Evolutionary conservation across 2,888 invertebrate species (phyloP).

Genomic region (Stratiomys singularior): DNA sequence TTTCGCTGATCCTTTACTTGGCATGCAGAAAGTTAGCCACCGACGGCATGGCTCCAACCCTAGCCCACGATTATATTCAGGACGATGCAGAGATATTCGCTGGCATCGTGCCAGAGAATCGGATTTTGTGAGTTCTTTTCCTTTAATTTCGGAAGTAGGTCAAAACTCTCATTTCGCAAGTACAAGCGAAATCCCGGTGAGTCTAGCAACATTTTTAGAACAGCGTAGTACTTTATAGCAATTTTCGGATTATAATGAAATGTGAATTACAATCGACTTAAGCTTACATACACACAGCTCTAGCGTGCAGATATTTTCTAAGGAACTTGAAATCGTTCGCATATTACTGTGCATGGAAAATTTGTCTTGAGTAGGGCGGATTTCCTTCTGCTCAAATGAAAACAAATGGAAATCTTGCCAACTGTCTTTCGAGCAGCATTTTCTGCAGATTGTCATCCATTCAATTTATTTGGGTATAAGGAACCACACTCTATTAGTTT

Average conservation of each 20-base stretch:
- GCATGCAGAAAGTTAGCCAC: not conserved
- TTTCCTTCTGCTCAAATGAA: too few relatives aligned
- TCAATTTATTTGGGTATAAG: too few relatives aligned
- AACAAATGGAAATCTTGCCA: too few relatives aligned
- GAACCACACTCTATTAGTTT: too few relatives aligned
- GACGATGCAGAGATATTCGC: slow-evolving; percentile 22
- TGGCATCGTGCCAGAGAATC: slow-evolving; percentile 28
- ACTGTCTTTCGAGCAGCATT: not conserved
- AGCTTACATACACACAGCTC: too few relatives aligned
- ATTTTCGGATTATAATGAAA: too few relatives aligned
- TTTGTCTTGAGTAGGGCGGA: too few relatives aligned
- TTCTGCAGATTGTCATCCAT: not conserved
- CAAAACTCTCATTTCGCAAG: slow-evolving; percentile 23
- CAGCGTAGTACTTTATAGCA: not conserved
- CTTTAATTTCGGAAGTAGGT: slow-evolving; percentile 32
- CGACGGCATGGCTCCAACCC: not conserved
- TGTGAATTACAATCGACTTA: too few relatives aligned
- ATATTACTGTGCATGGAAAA: too few relatives aligned
- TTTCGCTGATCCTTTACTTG: not conserved
- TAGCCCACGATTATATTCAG: slow-evolving; percentile 4
- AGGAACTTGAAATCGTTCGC: too few relatives aligned
- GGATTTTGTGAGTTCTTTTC: not conserved
- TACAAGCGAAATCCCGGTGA: not conserved
- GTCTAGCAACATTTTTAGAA: not conserved
- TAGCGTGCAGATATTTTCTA: too few relatives aligned